A percentile compares a stretch with the other conserved stretches of the same genome.
phyloP scores from a whole-genome alignment of 2,888 invertebrate genomes.

The Rhagium mordax region DNA sequence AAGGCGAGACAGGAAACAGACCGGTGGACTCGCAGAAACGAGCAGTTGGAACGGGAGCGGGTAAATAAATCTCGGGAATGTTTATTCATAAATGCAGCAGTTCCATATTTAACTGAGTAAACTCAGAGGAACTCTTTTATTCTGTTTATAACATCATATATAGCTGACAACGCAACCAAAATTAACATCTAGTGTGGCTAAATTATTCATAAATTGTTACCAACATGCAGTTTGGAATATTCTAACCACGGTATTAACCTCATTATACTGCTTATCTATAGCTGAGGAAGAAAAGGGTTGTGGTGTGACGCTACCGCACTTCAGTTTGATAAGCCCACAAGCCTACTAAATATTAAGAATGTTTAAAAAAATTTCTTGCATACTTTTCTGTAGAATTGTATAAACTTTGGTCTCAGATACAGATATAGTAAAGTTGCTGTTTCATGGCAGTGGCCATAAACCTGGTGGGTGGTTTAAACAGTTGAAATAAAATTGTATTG shows the following conservation, averaged over 20 bases:
- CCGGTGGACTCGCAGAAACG: constrained; percentile 47
- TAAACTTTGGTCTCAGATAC: no score
- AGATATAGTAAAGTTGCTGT: no score
- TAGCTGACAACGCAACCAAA: constrained; percentile 14
- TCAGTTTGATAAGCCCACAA: background rate
- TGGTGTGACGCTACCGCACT: background rate
- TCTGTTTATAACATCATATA: constrained; percentile 20
- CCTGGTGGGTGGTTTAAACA: no score
- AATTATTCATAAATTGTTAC: constrained; percentile 18
- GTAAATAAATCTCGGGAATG: constrained; percentile 64
- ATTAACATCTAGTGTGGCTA: constrained; percentile 9
- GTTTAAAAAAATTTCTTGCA: no score
- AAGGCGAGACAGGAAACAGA: constrained; percentile 59
- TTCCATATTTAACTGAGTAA: constrained; percentile 58
- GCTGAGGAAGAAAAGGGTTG: background rate
- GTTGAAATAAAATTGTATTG: no score
- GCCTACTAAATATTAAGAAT: no score
- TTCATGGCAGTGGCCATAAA: no score
- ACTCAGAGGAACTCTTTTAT: constrained; percentile 20
- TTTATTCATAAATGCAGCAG: constrained; percentile 66
- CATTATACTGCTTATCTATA: background rate
- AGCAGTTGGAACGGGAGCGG: constrained; percentile 52
- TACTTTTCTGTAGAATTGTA: no score
- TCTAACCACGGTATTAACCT: background rate
- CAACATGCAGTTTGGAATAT: background rate